Conservation (phyloP, 1,140 invertebrate genomes). For the Scaptomyza pallida region DNA sequence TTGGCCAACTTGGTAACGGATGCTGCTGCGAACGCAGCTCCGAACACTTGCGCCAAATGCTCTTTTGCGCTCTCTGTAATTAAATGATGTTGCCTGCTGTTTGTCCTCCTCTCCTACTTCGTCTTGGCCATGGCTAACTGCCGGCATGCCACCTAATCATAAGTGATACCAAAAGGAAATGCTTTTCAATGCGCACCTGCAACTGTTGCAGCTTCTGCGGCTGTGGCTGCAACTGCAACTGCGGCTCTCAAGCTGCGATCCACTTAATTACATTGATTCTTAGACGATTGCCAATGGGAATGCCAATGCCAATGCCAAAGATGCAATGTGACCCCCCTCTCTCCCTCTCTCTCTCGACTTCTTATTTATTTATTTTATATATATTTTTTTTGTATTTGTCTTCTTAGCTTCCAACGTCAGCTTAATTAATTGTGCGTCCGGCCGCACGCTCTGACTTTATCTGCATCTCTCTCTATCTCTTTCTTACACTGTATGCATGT, state of each 20-base stretch:
- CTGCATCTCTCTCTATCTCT: not conserved
- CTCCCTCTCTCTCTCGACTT: not conserved
- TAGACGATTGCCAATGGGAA: conserved; percentile 69
- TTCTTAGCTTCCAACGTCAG: conserved; percentile 60
- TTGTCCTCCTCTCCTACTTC: conserved; percentile 12
- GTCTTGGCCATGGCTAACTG: conserved; percentile 58
- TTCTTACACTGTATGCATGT: conserved; percentile 20
- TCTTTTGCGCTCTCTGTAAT: conserved; percentile 58
- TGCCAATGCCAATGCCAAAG: conserved; percentile 34
- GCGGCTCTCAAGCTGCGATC: conserved; percentile 13
- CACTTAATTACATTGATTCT: conserved; percentile 82
- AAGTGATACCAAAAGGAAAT: conserved; percentile 82
- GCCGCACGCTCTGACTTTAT: conserved; percentile 60
- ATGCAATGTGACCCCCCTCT: not conserved
- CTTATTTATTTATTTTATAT: conserved; percentile 3
- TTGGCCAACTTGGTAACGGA: conserved; percentile 81
- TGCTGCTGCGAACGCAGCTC: conserved; percentile 42
- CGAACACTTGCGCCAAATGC: conserved; percentile 29
- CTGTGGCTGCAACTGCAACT: too few relatives aligned
- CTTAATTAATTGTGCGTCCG: conserved; percentile 82
- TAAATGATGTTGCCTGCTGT: conserved; percentile 62
- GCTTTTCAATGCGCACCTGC: conserved; percentile 61
- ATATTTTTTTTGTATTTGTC: not conserved
- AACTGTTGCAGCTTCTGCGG: conserved; percentile 7
- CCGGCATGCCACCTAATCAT: conserved; percentile 81